A percentile compares a stretch with the other conserved stretches of the same genome.
These are phyloP conservation scores for Enteromius anoplus DNA, from an alignment of 2,797 vertebrate species.

Conservation along the genomic window DNA sequence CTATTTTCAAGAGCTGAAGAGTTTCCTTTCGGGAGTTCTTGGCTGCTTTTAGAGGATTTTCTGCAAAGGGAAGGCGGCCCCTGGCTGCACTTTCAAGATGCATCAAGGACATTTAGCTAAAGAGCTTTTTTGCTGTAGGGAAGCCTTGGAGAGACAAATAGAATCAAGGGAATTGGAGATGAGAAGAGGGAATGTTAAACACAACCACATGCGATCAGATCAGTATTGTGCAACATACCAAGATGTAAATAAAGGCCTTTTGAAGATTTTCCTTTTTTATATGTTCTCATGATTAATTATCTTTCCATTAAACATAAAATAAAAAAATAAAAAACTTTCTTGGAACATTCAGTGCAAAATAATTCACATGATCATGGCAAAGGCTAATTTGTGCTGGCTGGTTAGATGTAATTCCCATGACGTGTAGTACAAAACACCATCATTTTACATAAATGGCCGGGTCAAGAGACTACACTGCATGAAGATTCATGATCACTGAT, in stretches of 20 bases:
- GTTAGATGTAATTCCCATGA: background rate
- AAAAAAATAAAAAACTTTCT: background rate
- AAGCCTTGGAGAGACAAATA: constrained; percentile 13
- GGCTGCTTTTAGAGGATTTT: constrained; percentile 33
- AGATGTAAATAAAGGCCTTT: constrained; percentile 1
- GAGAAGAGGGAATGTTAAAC: constrained; percentile 48
- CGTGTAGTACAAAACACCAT: background rate
- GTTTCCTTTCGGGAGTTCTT: constrained; percentile 31
- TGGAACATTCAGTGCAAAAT: background rate
- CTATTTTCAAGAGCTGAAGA: constrained; percentile 37
- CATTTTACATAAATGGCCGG: background rate
- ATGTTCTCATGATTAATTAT: background rate
- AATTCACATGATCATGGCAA: background rate
- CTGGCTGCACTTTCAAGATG: constrained; percentile 15
- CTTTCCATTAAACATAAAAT: background rate
- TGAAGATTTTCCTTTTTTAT: background rate
- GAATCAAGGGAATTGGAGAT: constrained; percentile 17
- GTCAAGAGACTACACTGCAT: background rate
- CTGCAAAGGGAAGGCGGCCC: background rate
- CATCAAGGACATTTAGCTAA: constrained; percentile 2
- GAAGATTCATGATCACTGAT: background rate
- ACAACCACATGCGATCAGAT: constrained; percentile 39
- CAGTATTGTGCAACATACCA: background rate
- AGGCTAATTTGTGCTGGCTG: background rate
- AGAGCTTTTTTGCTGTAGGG: background rate